These are phyloP conservation scores for Bombus waltoni DNA, from an alignment of 1,140 invertebrate species.

Conservation along the genomic window DNA sequence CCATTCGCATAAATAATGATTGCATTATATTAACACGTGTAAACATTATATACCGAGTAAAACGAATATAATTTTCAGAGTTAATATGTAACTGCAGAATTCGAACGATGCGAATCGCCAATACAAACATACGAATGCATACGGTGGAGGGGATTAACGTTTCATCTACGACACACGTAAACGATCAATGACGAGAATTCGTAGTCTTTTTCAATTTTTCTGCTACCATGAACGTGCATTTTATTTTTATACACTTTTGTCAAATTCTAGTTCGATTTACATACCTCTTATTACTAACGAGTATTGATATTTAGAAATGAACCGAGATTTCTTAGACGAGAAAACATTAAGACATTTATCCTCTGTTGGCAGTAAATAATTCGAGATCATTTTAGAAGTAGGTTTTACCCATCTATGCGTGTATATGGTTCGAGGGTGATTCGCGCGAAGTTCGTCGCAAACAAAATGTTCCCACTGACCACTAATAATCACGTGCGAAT, in stretches of 20 bases:
- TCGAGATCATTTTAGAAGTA: not conserved
- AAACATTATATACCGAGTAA: not conserved
- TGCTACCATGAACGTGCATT: not conserved
- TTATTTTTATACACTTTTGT: not conserved
- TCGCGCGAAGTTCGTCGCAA: slow-evolving; percentile 14
- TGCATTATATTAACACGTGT: not conserved
- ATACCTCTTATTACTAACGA: not conserved
- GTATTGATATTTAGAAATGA: not conserved
- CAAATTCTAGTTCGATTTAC: not conserved
- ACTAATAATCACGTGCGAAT: slow-evolving; percentile 3
- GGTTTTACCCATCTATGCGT: not conserved
- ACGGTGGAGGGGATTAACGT: not conserved
- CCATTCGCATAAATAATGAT: not conserved
- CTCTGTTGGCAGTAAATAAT: not conserved
- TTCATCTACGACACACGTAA: not conserved
- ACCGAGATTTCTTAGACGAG: not conserved
- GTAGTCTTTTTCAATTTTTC: not conserved
- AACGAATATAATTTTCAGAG: slow-evolving; percentile 12
- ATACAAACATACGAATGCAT: not conserved
- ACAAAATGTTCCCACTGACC: not conserved
- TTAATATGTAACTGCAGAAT: slow-evolving; percentile 24
- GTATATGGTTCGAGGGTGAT: slow-evolving; percentile 1
- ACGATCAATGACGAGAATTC: slow-evolving; percentile 8
- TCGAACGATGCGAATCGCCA: slow-evolving; percentile 14
- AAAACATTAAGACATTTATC: not conserved